Evolutionary conservation across 2,113 vertebrate genomes (phyloP).

Genomic region (Azemiops feae): DNA sequence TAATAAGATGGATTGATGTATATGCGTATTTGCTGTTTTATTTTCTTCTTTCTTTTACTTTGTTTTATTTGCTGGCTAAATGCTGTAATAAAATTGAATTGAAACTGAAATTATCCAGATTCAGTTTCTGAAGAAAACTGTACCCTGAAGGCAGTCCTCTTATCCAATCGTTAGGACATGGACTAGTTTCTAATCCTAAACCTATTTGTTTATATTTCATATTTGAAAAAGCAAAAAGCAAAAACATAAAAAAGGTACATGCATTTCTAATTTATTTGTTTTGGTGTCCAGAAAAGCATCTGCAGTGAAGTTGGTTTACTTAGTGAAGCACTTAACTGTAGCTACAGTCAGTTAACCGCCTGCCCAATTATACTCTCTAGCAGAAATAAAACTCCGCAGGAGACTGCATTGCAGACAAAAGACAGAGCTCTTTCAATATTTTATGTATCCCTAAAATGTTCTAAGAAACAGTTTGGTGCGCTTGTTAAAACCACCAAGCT

Average conservation of each 20-base stretch:
- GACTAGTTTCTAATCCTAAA: not conserved
- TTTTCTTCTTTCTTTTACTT: not conserved
- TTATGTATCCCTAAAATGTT: not conserved
- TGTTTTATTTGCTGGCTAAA: not conserved
- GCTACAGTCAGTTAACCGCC: not conserved
- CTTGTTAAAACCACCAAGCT: not conserved
- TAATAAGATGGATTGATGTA: not conserved
- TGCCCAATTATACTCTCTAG: not conserved
- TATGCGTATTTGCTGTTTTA: not conserved
- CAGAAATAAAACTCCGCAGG: constrained; percentile 19
- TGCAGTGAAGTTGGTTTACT: not conserved
- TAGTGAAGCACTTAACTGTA: not conserved
- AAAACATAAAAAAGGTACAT: not conserved
- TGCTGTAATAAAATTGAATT: not conserved
- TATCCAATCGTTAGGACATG: not conserved
- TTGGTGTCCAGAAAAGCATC: not conserved
- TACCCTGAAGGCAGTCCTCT: not conserved
- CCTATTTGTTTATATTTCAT: not conserved
- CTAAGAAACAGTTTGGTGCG: not conserved
- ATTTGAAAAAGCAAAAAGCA: not conserved
- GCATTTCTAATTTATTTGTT: not conserved
- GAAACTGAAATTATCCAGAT: not conserved
- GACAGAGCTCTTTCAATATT: not conserved
- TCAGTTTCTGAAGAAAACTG: not conserved
- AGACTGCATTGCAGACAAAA: not conserved